These are phyloP conservation scores for Bacillus rossius DNA, from an alignment of 1,140 invertebrate genomes.

Conservation along the genomic window DNA sequence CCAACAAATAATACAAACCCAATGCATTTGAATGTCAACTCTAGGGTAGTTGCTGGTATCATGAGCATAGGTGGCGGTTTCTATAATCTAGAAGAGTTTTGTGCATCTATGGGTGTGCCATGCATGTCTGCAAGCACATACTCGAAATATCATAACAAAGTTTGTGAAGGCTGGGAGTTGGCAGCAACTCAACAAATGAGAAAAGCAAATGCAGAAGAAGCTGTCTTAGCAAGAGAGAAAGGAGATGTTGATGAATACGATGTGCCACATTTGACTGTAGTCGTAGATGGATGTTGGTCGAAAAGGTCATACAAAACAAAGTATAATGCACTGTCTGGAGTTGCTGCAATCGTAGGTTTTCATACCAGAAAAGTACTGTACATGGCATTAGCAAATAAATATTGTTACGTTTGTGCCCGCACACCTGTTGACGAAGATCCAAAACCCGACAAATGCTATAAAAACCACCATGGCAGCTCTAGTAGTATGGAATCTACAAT, in stretches of 20 bases:
- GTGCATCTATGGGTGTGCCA: background rate
- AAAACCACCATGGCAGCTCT: constrained; percentile 33
- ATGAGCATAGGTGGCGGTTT: background rate
- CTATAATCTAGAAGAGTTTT: background rate
- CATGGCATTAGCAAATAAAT: constrained; percentile 38
- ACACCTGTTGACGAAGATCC: constrained; percentile 17
- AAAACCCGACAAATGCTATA: constrained; percentile 26
- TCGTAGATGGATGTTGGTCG: constrained; percentile 36
- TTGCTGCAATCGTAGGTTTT: constrained; percentile 34
- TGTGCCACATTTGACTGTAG: constrained; percentile 29
- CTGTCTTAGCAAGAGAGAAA: constrained; percentile 9
- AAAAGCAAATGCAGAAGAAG: background rate
- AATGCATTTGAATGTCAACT: background rate
- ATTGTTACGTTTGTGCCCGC: constrained; percentile 33
- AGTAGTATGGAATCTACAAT: constrained; percentile 38
- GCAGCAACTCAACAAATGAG: too few relatives aligned
- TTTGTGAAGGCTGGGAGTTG: too few relatives aligned
- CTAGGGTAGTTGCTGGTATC: background rate
- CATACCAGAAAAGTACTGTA: constrained; percentile 37
- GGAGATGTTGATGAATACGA: constrained; percentile 17
- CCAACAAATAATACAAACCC: too few relatives aligned
- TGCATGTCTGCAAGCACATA: background rate
- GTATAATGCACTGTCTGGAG: constrained; percentile 23
- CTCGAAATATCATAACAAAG: too few relatives aligned
- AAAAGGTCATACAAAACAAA: constrained; percentile 13